Conservation (phyloP, 2,888 invertebrate genomes). For the Byasa hedistus region DNA sequence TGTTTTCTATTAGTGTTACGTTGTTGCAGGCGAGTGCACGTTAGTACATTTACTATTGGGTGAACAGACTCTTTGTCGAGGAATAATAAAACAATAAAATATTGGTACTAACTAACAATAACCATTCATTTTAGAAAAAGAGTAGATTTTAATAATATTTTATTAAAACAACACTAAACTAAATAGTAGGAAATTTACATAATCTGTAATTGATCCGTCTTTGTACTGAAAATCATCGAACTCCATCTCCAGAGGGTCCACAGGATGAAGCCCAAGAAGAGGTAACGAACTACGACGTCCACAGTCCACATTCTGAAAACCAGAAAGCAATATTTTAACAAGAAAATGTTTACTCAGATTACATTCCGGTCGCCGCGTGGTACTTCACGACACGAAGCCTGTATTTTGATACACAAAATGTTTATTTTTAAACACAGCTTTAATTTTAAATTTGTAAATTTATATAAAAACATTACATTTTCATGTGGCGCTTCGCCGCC, state of each 20-base stretch:
- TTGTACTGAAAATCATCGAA: conserved; percentile 13
- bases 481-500: conserved; percentile 88
- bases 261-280: conserved; percentile 33
- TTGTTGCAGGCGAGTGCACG: no score
- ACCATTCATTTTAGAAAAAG: not conserved
- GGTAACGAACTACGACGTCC: conserved; percentile 28
- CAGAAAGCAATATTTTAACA: conserved; percentile 2
- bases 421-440: not conserved
- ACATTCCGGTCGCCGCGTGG: not conserved
- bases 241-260: conserved; percentile 32
- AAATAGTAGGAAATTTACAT: conserved; percentile 8
- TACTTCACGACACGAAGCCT: no score
- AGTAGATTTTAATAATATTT: not conserved
- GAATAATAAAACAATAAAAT: no score
- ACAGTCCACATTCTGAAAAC: conserved; percentile 36
- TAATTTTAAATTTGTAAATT: not conserved
- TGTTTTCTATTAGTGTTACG: no score
- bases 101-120: no score
- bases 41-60: no score
- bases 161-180: conserved; percentile 1
- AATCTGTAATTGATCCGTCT: conserved; percentile 20
- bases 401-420: no score
- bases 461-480: conserved; percentile 81
- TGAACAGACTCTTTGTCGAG: no score
- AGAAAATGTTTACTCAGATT: not conserved